Base-by-base conservation (phyloP, 2,888 invertebrate genomes). In the Cerceris ruficornis region DNA sequence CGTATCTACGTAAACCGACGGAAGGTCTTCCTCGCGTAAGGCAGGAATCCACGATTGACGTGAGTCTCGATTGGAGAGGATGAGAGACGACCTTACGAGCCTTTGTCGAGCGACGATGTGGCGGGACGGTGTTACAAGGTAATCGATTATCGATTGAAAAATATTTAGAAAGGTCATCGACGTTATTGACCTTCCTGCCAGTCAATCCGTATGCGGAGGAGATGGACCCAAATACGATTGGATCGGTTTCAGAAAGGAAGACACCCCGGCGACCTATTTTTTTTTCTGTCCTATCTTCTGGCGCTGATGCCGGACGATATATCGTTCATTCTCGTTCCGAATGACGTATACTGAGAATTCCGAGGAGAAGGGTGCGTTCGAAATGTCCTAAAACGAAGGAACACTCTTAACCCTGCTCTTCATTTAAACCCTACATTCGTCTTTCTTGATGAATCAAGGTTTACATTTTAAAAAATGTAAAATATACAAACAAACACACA, bases 121-220 rank as follows among this genome's bases (percentile, higher is more conserved):
- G n/a, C 42, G 49, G 13, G n/a, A 54, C 41, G 55, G 46, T 62
- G 59, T 67, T 73, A 41, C 50, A 52, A 62, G 57, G 66, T 69
- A 41, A 77, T 74, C 58, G 70, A 69, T 69, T 70, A 73, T 82
- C 68, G 71, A 77, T 74, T 59, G 69, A 28, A 76, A 71, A 77
- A 61, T 73, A 72, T 68, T 81, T 68, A 75, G 66, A 69, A 80
- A 77, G 77, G 81, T 77, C 73, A 58, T 15, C 74, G 57, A 49
- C 74, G 60, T 57, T 72, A 62, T 69, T 82, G 81, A 77, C 80
- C 82, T 75, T 82, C 75, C 41, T 49, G 52, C 46, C 55, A 11
- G 46, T 57, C 15, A 59, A 70, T 50, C 50, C 41, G 43, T 55
- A n/a, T 2, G 52, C 54, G 65, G 39, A 75, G 54, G 42, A n/a